Evolutionary conservation across 2,113 vertebrate genomes (phyloP).

Genomic region (Paralichthys olivaceus): DNA sequence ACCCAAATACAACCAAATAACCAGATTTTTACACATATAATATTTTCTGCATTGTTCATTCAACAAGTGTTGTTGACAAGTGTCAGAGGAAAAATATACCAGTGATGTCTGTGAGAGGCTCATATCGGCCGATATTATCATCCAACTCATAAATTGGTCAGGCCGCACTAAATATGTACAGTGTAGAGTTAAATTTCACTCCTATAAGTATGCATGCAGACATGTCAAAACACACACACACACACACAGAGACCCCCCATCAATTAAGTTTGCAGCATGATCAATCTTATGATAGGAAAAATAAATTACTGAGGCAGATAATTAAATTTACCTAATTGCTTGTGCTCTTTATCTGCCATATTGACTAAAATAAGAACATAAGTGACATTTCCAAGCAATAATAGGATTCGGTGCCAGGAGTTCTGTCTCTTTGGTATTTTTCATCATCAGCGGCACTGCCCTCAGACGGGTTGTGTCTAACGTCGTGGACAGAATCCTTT

Average conservation of each 20-base stretch:
- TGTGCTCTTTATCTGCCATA: slow-evolving; percentile 55
- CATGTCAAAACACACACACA: slow-evolving; percentile 1
- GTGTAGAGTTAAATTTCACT: neutral
- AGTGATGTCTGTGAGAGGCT: too few relatives aligned
- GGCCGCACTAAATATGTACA: neutral
- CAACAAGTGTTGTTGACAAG: too few relatives aligned
- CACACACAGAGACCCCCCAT: neutral
- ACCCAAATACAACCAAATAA: too few relatives aligned
- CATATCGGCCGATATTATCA: too few relatives aligned
- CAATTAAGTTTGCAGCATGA: slow-evolving; percentile 57
- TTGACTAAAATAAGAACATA: slow-evolving; percentile 57
- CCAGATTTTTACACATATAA: too few relatives aligned
- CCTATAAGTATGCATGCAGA: neutral
- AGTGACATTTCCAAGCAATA: slow-evolving; percentile 59
- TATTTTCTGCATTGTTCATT: too few relatives aligned
- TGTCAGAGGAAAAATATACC: too few relatives aligned
- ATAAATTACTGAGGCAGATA: slow-evolving; percentile 58
- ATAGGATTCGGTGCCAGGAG: slow-evolving; percentile 22
- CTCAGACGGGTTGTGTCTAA: neutral
- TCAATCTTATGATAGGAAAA: slow-evolving; percentile 56
- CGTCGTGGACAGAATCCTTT: slow-evolving; percentile 4
- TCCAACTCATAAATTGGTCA: too few relatives aligned
- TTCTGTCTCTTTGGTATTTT: slow-evolving; percentile 26
- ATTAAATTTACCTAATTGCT: slow-evolving; percentile 67
- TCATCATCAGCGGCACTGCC: neutral